A percentile compares a stretch with the other conserved stretches of the same genome.
Conservation (phyloP, 2,888 invertebrate species). For the Phania funesta region DNA sequence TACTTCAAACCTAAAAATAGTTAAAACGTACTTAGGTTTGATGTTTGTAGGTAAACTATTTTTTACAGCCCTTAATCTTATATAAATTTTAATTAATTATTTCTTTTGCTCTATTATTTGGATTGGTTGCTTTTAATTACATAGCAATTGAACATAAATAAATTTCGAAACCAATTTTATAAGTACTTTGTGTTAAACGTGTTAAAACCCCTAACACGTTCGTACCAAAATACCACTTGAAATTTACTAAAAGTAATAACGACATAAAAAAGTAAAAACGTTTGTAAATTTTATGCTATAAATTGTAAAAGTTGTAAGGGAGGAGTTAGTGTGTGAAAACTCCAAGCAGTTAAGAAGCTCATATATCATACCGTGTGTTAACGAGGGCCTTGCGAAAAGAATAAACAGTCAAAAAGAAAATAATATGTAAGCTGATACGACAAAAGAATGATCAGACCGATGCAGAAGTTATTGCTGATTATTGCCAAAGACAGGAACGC, state of each 20-base stretch:
- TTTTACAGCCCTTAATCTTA: background rate
- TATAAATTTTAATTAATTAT: constrained; percentile 15
- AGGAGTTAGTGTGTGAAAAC: background rate
- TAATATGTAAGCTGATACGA: background rate
- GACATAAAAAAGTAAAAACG: constrained; percentile 3
- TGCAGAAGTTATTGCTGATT: too few relatives aligned
- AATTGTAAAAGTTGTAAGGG: background rate
- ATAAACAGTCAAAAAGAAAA: background rate
- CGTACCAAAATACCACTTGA: constrained; percentile 24
- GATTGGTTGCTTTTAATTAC: constrained; percentile 16
- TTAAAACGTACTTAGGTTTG: background rate
- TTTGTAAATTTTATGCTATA: constrained; percentile 25
- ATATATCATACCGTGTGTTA: background rate
- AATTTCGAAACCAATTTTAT: constrained; percentile 53
- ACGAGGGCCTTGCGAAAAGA: background rate
- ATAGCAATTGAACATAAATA: constrained; percentile 3
- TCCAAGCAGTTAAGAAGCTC: background rate
- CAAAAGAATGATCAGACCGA: too few relatives aligned
- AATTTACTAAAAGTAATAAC: constrained; percentile 20
- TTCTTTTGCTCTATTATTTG: background rate
- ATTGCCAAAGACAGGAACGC: too few relatives aligned
- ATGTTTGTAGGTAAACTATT: background rate
- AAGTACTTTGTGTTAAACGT: constrained; percentile 48
- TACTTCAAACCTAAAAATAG: background rate
- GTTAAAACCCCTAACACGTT: constrained; percentile 31